These are phyloP conservation scores for Rhorus exstirpatorius DNA, from an alignment of 2,888 invertebrate genomes.

Conservation along the genomic window DNA sequence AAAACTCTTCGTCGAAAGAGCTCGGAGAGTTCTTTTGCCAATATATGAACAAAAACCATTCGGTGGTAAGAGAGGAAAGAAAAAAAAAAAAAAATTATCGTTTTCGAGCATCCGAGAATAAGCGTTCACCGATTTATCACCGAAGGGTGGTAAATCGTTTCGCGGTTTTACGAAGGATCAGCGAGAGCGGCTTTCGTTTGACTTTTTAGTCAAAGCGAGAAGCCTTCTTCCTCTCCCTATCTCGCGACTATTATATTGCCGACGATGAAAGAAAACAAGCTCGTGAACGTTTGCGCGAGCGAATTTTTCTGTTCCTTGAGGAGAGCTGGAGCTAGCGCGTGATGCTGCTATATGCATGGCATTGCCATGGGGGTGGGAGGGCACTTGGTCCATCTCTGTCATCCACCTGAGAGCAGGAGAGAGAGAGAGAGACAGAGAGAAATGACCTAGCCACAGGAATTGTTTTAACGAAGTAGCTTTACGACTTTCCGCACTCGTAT, in stretches of 20 bases:
- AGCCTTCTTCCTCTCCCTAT: background rate
- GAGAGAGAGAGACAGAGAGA: slow-evolving; percentile 43
- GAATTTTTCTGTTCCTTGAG: slow-evolving; percentile 8
- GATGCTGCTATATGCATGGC: slow-evolving; percentile 12
- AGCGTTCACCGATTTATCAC: background rate
- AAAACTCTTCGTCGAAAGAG: no score
- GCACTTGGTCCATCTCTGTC: slow-evolving; percentile 19
- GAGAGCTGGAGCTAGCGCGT: slow-evolving; percentile 9
- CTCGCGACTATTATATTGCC: slow-evolving; percentile 18
- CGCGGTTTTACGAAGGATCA: slow-evolving; percentile 33
- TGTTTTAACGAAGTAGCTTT: slow-evolving; percentile 71
- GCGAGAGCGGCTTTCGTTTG: slow-evolving; percentile 56
- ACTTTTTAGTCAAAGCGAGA: slow-evolving; percentile 46
- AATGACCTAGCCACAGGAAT: slow-evolving; percentile 66
- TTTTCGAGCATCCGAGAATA: slow-evolving; percentile 17
- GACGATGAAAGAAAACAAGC: slow-evolving; percentile 38
- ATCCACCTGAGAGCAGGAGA: slow-evolving; percentile 35
- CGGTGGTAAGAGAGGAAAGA: background rate
- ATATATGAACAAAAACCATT: background rate
- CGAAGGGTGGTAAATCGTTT: slow-evolving; percentile 12
- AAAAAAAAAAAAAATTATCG: background rate
- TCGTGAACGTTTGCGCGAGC: slow-evolving; percentile 13
- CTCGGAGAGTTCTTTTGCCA: no score
- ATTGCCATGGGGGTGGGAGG: background rate
- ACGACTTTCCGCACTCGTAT: slow-evolving; percentile 67